These are phyloP conservation scores for Spatula versicolor DNA, from an alignment of 2,797 vertebrate species.

Conservation along the genomic window DNA sequence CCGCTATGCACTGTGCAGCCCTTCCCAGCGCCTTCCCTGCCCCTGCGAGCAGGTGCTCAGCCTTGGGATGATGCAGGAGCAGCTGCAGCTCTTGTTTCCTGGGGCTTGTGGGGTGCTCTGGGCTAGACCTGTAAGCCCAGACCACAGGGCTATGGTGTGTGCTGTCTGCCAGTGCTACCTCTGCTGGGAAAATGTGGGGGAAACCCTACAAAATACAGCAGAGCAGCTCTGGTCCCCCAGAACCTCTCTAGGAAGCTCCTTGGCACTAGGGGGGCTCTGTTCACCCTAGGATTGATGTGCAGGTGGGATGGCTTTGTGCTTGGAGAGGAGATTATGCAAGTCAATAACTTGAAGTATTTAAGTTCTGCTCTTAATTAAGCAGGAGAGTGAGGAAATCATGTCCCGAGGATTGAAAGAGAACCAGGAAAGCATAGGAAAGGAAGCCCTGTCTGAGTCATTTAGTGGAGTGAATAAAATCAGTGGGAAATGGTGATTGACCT, in stretches of 20 bases:
- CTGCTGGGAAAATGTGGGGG: background rate
- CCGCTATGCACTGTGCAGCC: background rate
- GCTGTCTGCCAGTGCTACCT: background rate
- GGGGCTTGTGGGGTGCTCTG: background rate
- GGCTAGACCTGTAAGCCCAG: background rate
- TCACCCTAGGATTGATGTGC: fast-evolving
- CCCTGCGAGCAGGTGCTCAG: fast-evolving
- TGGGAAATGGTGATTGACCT: background rate
- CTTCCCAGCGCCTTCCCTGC: fast-evolving
- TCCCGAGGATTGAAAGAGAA: background rate
- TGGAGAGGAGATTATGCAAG: background rate
- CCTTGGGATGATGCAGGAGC: fast-evolving
- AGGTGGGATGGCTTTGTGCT: fast-evolving
- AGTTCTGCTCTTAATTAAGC: background rate
- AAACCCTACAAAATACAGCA: background rate
- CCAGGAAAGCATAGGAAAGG: background rate
- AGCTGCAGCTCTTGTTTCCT: background rate
- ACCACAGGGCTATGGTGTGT: fast-evolving
- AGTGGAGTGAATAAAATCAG: background rate
- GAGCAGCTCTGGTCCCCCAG: background rate
- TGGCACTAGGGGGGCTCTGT: fast-evolving
- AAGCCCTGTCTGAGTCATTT: background rate
- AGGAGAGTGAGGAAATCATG: background rate
- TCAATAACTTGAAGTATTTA: background rate
- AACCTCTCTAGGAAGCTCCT: background rate